Evolutionary conservation across 2,888 invertebrate genomes (phyloP).

Genomic region (Lutraria lutraria): DNA sequence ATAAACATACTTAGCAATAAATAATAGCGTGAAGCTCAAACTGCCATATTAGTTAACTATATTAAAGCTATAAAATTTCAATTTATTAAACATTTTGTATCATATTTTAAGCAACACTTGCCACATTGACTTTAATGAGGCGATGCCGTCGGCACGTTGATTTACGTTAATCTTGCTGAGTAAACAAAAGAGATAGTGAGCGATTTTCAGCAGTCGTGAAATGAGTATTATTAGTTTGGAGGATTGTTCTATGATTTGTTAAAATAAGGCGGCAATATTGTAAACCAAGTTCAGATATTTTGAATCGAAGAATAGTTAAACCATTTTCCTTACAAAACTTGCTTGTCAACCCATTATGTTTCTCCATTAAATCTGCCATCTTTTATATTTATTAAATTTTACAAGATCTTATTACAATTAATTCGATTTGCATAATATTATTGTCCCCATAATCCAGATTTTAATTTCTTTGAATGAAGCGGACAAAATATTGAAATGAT

Average conservation of each 20-base stretch:
- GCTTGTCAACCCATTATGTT: too few species aligned
- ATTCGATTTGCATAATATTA: too few species aligned
- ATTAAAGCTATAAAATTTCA: conserved; percentile 49
- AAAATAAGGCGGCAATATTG: too few species aligned
- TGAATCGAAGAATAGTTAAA: too few species aligned
- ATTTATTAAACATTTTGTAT: conserved; percentile 53
- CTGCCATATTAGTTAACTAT: conserved; percentile 57
- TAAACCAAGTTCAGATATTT: too few species aligned
- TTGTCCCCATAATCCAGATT: too few species aligned
- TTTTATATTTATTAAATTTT: too few species aligned
- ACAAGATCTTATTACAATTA: too few species aligned
- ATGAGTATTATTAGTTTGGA: background rate
- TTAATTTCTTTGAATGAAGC: too few species aligned
- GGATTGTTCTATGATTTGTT: background rate
- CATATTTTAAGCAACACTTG: conserved; percentile 36
- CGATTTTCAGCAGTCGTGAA: background rate
- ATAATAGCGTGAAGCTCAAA: conserved; percentile 49
- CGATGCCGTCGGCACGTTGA: conserved; percentile 37
- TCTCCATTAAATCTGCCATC: too few species aligned
- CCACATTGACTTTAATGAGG: conserved; percentile 26
- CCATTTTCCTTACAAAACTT: too few species aligned
- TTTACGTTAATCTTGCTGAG: conserved; percentile 44
- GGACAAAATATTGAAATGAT: too few species aligned
- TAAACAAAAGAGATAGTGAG: conserved; percentile 34
- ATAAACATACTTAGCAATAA: conserved; percentile 43